These are phyloP conservation scores for Drosophila helvetica DNA, from an alignment of 2,888 invertebrate genomes.

Conservation along the genomic window DNA sequence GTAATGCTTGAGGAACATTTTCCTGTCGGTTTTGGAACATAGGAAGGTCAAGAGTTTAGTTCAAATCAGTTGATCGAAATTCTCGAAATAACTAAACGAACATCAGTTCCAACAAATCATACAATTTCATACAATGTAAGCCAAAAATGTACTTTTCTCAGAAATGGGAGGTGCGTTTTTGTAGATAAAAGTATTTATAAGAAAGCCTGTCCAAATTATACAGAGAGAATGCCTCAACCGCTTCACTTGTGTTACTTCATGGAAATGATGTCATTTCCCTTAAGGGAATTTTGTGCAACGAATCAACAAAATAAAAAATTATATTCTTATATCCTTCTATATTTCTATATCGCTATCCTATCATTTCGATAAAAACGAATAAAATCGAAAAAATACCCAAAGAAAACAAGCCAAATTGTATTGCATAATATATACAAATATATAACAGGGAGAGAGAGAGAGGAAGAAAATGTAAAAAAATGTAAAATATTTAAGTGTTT, in stretches of 20 bases:
- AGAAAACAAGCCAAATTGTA: conserved; percentile 11
- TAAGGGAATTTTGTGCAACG: background rate
- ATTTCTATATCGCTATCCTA: no score
- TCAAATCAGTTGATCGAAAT: background rate
- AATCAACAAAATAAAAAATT: background rate
- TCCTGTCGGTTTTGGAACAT: background rate
- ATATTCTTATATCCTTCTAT: background rate
- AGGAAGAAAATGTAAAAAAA: conserved; percentile 15
- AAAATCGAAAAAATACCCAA: conserved; percentile 13
- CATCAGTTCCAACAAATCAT: no score
- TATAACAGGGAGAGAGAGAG: conserved; percentile 2
- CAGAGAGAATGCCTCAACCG: background rate
- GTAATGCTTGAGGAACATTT: no score
- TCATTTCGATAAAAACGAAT: no score
- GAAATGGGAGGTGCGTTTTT: background rate
- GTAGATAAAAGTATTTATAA: background rate
- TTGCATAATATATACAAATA: conserved; percentile 34
- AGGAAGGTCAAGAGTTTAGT: background rate
- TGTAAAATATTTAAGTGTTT: conserved; percentile 26
- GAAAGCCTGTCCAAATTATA: background rate
- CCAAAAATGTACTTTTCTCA: no score
- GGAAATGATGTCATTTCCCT: conserved; percentile 1
- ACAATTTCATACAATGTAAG: no score
- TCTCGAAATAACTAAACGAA: no score
- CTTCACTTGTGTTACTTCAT: background rate